Conservation (phyloP, 92 coral and sea anemone species). For the Isaurus tuberculatus region DNA sequence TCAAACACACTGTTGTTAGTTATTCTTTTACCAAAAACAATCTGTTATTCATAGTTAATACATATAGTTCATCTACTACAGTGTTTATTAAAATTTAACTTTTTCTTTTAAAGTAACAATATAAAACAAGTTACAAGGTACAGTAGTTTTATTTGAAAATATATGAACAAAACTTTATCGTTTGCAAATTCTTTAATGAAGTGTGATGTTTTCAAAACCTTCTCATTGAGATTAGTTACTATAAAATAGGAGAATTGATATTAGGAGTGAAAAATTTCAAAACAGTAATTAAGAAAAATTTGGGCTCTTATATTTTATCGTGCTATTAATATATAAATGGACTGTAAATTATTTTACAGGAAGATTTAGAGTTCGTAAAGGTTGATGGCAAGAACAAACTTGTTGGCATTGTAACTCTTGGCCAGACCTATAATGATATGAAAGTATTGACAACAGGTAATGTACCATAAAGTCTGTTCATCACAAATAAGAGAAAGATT, state of each 20-base stretch:
- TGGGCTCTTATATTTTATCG: neutral
- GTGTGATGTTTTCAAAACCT: neutral
- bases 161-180: too few relatives aligned
- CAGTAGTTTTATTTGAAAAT: too few relatives aligned
- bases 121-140: neutral
- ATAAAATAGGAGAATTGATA: neutral
- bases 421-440: constrained; percentile 44
- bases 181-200: neutral
- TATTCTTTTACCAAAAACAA: neutral
- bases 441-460: constrained; percentile 38
- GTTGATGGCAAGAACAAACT: constrained; percentile 38
- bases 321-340: neutral
- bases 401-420: constrained; percentile 48
- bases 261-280: neutral
- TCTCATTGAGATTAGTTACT: neutral
- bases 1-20: neutral
- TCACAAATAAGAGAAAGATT: neutral
- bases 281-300: neutral
- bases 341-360: constrained; percentile 18
- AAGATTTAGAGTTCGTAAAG: constrained; percentile 37
- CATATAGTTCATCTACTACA: neutral
- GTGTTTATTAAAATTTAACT: neutral
- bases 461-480: neutral
- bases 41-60: neutral
- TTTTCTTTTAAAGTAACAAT: neutral